Conservation (phyloP, 35 echinoderm and acorn worm genomes). For the Ophiothrix spiculata region DNA sequence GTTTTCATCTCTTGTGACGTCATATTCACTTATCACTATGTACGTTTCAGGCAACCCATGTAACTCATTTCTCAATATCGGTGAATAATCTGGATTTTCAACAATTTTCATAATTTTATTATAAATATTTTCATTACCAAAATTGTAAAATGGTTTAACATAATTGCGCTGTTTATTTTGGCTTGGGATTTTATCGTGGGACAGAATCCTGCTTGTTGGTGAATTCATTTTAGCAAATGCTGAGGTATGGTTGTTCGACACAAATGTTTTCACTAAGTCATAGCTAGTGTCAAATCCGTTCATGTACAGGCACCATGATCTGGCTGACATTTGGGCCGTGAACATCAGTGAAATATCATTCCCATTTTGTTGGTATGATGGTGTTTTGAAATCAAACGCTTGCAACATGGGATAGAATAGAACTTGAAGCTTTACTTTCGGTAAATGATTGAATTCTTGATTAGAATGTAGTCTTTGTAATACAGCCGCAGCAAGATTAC, state of each 20-base stretch:
- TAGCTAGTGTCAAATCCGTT: not conserved
- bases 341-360: not conserved
- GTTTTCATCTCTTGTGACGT: constrained; percentile 19
- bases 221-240: constrained; percentile 34
- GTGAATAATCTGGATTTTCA: not conserved
- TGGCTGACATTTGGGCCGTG: not conserved
- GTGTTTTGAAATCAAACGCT: constrained; percentile 41
- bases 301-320: constrained; percentile 31
- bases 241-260: constrained; percentile 30
- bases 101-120: not conserved
- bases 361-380: constrained; percentile 60
- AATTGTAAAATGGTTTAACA: not conserved
- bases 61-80: too few relatives aligned
- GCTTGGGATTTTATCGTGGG: not conserved
- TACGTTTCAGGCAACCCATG: not conserved
- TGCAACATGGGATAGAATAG: constrained; percentile 49
- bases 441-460: constrained; percentile 5
- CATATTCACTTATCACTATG: constrained; percentile 1
- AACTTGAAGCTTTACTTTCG: constrained; percentile 45
- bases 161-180: not conserved
- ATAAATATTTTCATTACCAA: not conserved
- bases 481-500: constrained; percentile 40
- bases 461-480: constrained; percentile 23
- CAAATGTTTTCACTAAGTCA: not conserved
- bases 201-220: constrained; percentile 11